Percentiles rank a stretch among this genome's conserved stretches.
Evolutionary conservation across 2,113 vertebrate genomes (phyloP).

Genomic region (Uria aalge): DNA sequence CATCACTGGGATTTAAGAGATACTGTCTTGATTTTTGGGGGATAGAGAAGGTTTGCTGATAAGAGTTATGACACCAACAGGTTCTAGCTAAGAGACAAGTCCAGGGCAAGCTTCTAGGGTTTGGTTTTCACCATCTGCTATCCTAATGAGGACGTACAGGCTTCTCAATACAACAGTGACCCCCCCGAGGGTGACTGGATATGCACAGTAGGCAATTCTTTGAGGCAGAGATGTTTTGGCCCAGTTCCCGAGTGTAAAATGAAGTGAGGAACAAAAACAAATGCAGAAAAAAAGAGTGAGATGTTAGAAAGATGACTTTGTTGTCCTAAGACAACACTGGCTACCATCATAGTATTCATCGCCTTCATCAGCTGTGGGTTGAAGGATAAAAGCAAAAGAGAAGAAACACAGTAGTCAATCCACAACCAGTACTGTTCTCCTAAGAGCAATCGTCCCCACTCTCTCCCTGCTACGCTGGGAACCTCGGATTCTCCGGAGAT

Average conservation of each 20-base stretch:
- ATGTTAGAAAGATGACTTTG: slow-evolving; percentile 27
- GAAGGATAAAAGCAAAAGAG: slow-evolving; percentile 42
- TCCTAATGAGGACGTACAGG: not conserved
- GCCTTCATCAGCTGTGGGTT: slow-evolving; percentile 39
- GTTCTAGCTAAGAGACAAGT: not conserved
- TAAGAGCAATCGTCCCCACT: not conserved
- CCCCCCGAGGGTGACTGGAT: not conserved
- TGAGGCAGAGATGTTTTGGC: slow-evolving; percentile 46
- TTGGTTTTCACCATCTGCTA: not conserved
- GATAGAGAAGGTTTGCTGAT: not conserved
- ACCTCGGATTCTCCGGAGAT: not conserved
- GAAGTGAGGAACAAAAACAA: slow-evolving; percentile 8
- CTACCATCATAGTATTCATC: slow-evolving; percentile 57
- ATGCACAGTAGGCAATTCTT: slow-evolving; percentile 1
- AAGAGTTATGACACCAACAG: not conserved
- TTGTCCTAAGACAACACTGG: slow-evolving; percentile 4
- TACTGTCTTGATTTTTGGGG: not conserved
- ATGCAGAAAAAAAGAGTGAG: not conserved
- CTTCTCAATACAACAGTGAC: not conserved
- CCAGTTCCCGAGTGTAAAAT: slow-evolving; percentile 52
- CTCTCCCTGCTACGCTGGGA: not conserved
- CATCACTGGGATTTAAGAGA: not conserved
- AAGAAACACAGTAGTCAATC: slow-evolving; percentile 22
- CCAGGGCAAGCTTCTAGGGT: not conserved
- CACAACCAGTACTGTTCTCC: not conserved